These are phyloP conservation scores for Pseudopodoces humilis DNA, from an alignment of 2,113 vertebrate species.

Conservation along the genomic window DNA sequence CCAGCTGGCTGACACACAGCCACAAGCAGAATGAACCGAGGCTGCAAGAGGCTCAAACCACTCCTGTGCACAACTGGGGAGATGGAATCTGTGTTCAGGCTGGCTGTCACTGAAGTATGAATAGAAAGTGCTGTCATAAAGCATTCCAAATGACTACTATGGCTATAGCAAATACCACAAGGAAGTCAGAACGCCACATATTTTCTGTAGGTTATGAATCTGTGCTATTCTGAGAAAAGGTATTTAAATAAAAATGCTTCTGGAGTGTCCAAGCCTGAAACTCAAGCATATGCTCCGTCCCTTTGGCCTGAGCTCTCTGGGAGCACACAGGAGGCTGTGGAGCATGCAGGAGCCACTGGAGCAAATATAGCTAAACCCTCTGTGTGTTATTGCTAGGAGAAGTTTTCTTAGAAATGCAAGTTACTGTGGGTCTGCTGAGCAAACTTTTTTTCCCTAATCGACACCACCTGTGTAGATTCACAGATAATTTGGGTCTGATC, in stretches of 20 bases:
- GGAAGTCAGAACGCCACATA: not conserved
- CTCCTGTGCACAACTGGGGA: not conserved
- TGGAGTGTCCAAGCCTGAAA: not conserved
- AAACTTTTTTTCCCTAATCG: conserved; percentile 32
- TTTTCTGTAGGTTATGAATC: not conserved
- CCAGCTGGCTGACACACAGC: not conserved
- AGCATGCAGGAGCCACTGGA: not conserved
- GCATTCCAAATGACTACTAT: not conserved
- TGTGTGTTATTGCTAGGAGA: not conserved
- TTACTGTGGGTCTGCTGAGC: conserved; percentile 33
- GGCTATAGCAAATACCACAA: not conserved
- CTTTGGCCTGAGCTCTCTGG: not conserved
- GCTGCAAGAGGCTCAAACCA: not conserved
- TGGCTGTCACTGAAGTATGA: not conserved
- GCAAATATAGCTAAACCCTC: not conserved
- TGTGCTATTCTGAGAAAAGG: not conserved
- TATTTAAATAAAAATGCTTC: not conserved
- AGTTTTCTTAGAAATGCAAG: conserved; percentile 3
- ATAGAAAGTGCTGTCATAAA: not conserved
- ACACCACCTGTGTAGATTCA: conserved; percentile 21
- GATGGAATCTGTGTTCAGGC: not conserved
- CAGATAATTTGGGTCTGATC: conserved; percentile 32
- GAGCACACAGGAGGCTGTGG: not conserved
- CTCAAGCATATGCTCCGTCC: not conserved
- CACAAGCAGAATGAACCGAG: not conserved